Base-by-base conservation (phyloP, 2,888 invertebrate species). In the Malthinus flaveolus region DNA sequence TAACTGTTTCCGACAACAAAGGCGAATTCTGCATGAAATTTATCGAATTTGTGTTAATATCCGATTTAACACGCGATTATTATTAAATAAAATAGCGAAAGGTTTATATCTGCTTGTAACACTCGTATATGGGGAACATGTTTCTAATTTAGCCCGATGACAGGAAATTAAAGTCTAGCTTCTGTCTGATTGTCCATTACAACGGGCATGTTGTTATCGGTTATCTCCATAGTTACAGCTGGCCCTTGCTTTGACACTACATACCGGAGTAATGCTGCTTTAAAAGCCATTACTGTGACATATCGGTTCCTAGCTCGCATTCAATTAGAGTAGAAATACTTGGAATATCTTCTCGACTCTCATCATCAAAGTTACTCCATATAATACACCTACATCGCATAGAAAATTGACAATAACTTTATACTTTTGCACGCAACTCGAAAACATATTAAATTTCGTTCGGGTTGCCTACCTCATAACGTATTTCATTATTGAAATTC, bases 141-240 rank as follows among this genome's bases (percentile, higher is more conserved):
- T 64, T 68, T 68, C 72, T 73, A 74, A 74, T 74, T 74, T 72
- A 71, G 68, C 68, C 70, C 69, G 71, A 75, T 74, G 74, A 73
- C 75, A 73, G 75, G 75, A 75, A 75, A 75, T 75, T 75, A 75
- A 75, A 74, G 73, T 73, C 70, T 69, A 73, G 70, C 71, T 73
- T 68, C 70, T 73, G 73, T 73, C 74, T 73, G 74, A 74, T 74
- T 73, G 73, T 74, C 74, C 74, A 75, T 75, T 75, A 75, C 71
- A 70, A 67, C 62, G 68, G 72, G 73, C 73, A 73, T 74, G 72
- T 73, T 74, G 73, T 72, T 73, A 73, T 73, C 73, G 72, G 68
- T 68, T 71, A 75, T 74, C 73, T 70, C 72, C 71, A 74, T 74
- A 73, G 74, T 66, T 70, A 72, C 75, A 74, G 72, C 71, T 69